phyloP scores from a whole-genome alignment of 2,797 vertebrate species.

The Ceryle rudis region DNA sequence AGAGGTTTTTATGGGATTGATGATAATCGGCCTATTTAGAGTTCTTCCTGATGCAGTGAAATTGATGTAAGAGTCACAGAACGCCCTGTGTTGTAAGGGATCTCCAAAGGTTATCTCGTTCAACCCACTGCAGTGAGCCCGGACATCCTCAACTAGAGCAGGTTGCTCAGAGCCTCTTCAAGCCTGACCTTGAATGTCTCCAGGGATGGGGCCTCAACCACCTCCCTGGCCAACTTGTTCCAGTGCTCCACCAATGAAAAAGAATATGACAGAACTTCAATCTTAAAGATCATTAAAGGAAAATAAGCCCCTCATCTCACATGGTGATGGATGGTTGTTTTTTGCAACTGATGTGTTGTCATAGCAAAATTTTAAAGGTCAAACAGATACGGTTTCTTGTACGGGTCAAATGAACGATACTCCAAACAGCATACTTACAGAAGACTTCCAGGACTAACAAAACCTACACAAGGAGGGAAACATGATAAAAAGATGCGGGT shows the following conservation, averaged over 20 bases:
- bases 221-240: too few relatives aligned
- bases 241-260: too few relatives aligned
- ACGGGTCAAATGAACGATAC: not conserved
- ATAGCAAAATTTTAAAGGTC: not conserved
- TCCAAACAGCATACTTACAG: not conserved
- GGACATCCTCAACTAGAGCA: too few relatives aligned
- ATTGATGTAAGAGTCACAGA: not conserved
- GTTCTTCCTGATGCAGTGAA: not conserved
- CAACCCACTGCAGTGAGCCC: too few relatives aligned
- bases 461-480: not conserved
- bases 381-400: accelerated
- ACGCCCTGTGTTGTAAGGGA: too few relatives aligned
- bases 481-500: not conserved
- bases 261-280: too few relatives aligned
- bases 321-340: not conserved
- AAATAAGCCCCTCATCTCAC: not conserved
- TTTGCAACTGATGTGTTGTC: not conserved
- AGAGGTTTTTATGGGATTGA: not conserved
- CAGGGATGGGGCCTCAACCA: too few relatives aligned
- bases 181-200: too few relatives aligned
- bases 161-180: too few relatives aligned
- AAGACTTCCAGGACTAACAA: not conserved
- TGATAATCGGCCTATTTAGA: not conserved
- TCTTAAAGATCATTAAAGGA: not conserved
- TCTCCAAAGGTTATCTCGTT: too few relatives aligned